Evolutionary conservation across 2,888 invertebrate species (phyloP), one percentile per base, ranked within the genome.

Genomic region (Lamproptera curius): DNA sequence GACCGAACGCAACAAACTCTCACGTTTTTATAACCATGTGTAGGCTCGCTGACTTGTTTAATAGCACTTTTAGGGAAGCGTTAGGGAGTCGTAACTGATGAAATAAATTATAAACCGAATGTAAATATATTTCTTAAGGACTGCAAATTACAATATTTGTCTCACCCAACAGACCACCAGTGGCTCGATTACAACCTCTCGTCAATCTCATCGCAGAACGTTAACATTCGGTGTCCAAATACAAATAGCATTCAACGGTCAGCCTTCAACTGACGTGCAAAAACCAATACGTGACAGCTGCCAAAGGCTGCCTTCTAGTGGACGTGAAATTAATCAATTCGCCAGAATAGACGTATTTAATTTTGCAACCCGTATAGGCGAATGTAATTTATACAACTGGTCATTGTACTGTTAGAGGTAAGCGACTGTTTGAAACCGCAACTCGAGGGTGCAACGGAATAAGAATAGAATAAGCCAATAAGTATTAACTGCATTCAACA

Each of bases 311-410:
- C 26, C 31, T 33, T 20, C 6, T 3, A 34, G 34, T 42, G 42
- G 42, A 23, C 17, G 33, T 16, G 26, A 34, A 43, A 43, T 33
- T 38, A 39, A 43, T 48, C 23, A 33, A 39, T 38, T 13, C 38
- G 15, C 31, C 9, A 41, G n/a, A 42, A 17, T 28, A 34, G 26
- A 23, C 34, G 46, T 16, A 17, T 14, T 23, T 33, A 36, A 36
- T 36, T 26, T 28, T 9, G 9, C 6, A 16, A 26, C 10, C 33
- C 17, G 41, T 41, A 16, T 16, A 16, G n/a, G n/a, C n/a, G n/a
- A n/a, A n/a, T n/a, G n/a, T n/a, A 5, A 20, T 20, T 20, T 20
- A 5, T 20, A 20, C 3, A 20, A 20, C 20, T 3, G 20, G 20
- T 20, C 20, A 20, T 20, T 20, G 20, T 20, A 20, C 20, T 20